These are phyloP conservation scores for Sinocyclocheilus grahami DNA, from an alignment of 2,113 vertebrate genomes.

Conservation along the genomic window DNA sequence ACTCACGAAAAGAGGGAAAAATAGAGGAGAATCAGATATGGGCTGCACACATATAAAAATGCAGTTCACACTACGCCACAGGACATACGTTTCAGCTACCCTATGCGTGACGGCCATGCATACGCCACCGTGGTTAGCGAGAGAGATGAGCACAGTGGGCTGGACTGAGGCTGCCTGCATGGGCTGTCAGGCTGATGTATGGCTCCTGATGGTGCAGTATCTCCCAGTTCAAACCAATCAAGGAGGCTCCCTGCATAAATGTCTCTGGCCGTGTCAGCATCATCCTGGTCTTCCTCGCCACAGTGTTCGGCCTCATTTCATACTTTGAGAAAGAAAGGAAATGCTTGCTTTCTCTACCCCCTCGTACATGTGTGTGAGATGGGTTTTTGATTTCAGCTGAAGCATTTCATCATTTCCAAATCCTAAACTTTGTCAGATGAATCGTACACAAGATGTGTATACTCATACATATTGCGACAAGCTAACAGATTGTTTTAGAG, in stretches of 20 bases:
- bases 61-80: slow-evolving; percentile 15
- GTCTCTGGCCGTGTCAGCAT: slow-evolving; percentile 35
- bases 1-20: slow-evolving; percentile 22
- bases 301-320: slow-evolving; percentile 3
- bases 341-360: background rate
- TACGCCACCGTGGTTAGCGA: slow-evolving; percentile 6
- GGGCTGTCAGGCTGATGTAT: slow-evolving; percentile 53
- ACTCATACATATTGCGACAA: background rate
- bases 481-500: background rate
- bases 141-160: slow-evolving; percentile 11
- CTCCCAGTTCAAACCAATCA: slow-evolving; percentile 62
- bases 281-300: background rate
- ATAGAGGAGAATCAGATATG: background rate
- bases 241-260: slow-evolving; percentile 47
- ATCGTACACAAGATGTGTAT: background rate
- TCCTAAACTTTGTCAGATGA: background rate
- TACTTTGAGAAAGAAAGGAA: slow-evolving; percentile 8
- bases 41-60: background rate
- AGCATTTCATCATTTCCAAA: slow-evolving; percentile 14
- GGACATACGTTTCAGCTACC: background rate
- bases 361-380: background rate
- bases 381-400: background rate
- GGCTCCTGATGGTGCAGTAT: slow-evolving; percentile 39
- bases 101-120: background rate
- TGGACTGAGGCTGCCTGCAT: slow-evolving; percentile 14